phyloP scores from a whole-genome alignment of 2,888 invertebrate species.

The Atethmia centrago region DNA sequence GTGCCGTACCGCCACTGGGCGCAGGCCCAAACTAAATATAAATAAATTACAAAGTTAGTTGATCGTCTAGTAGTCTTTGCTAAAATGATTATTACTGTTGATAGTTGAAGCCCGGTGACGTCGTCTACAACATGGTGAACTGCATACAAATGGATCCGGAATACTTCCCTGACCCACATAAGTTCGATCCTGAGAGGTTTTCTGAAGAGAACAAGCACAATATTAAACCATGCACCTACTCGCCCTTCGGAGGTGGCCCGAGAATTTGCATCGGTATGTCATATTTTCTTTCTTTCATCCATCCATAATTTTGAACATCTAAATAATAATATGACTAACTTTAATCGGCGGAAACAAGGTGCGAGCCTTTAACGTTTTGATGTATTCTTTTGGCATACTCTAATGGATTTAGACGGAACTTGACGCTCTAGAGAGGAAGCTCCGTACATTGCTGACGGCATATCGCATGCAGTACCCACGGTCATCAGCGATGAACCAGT shows the following conservation, averaged over 20 bases:
- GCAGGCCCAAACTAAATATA: not conserved
- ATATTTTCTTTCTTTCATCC: not conserved
- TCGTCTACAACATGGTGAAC: conserved; percentile 58
- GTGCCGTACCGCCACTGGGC: too few relatives aligned
- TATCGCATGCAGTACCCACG: too few relatives aligned
- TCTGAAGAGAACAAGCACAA: conserved; percentile 83
- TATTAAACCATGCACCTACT: conserved; percentile 85
- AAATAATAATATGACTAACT: not conserved
- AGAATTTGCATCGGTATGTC: conserved; percentile 88
- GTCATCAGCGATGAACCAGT: too few relatives aligned
- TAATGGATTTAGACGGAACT: too few relatives aligned
- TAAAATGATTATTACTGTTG: not conserved
- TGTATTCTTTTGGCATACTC: too few relatives aligned
- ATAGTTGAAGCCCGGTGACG: conserved; percentile 62
- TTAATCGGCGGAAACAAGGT: too few relatives aligned
- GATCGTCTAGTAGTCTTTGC: not conserved
- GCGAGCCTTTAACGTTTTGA: too few relatives aligned
- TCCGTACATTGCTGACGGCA: too few relatives aligned
- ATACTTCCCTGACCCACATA: conserved; percentile 74
- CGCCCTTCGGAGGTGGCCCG: conserved; percentile 90
- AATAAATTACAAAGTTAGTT: too few relatives aligned
- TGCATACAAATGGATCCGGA: conserved; percentile 70
- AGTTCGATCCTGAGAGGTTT: conserved; percentile 87
- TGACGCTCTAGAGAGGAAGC: too few relatives aligned
- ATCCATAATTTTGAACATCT: not conserved